Evolutionary conservation across 2,797 vertebrate species (phyloP).

Genomic region (Myiotriccus ornatus): DNA sequence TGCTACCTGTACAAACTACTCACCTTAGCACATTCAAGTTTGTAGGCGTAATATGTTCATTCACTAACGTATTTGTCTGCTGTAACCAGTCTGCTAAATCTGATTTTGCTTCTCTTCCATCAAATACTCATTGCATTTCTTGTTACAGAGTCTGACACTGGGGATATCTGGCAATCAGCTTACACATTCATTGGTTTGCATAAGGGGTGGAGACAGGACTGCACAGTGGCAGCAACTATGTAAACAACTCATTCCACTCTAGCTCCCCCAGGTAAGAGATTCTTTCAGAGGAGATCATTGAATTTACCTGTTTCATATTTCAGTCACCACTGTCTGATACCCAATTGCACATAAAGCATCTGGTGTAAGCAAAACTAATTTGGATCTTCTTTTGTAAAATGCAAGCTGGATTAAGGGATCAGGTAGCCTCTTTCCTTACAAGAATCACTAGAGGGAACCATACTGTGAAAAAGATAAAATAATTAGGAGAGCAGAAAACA

Average conservation of each 20-base stretch:
- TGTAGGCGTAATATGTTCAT: not conserved
- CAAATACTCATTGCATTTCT: constrained; percentile 29
- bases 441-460: constrained; percentile 78
- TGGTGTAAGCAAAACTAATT: constrained; percentile 81
- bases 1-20: not conserved
- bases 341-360: constrained; percentile 79
- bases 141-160: constrained; percentile 6
- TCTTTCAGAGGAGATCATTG: constrained; percentile 57
- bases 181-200: constrained; percentile 10
- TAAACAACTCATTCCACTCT: constrained; percentile 19
- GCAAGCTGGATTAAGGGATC: constrained; percentile 81
- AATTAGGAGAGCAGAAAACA: constrained; percentile 70
- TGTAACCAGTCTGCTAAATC: constrained; percentile 31
- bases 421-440: constrained; percentile 77
- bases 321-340: constrained; percentile 64
- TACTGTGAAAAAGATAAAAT: constrained; percentile 73
- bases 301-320: constrained; percentile 67
- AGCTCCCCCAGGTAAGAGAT: constrained; percentile 45
- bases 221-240: not conserved
- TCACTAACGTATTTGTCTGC: not conserved
- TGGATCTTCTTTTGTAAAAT: constrained; percentile 79
- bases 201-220: constrained; percentile 13
- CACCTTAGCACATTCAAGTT: not conserved
- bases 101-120: constrained; percentile 39
- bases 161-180: constrained; percentile 34